These are phyloP conservation scores for Tanypteryx hageni DNA, from an alignment of 2,888 invertebrate genomes.

Conservation along the genomic window DNA sequence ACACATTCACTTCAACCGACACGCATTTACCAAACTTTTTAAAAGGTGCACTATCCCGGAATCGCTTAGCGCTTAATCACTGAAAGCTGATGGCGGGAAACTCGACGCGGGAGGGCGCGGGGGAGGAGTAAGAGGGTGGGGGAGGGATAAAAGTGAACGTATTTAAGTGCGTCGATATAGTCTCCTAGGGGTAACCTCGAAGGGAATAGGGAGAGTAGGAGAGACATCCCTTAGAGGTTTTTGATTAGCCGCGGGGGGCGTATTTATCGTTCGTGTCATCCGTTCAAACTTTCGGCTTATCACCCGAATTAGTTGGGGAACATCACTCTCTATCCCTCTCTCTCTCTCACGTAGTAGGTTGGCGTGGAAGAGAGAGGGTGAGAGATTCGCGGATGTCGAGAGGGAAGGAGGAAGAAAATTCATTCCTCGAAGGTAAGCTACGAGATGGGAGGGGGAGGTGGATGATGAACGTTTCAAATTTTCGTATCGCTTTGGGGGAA, in stretches of 20 bases:
- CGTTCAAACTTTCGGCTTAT: constrained; percentile 36
- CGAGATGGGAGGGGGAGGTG: too few species aligned
- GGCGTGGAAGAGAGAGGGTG: too few species aligned
- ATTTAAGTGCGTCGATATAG: neutral
- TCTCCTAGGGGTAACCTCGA: neutral
- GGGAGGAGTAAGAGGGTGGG: neutral
- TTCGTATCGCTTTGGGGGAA: too few species aligned
- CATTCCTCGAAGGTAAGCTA: too few species aligned
- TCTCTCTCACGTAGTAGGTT: too few species aligned
- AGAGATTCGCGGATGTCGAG: too few species aligned
- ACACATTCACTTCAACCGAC: neutral
- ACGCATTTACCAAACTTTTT: neutral
- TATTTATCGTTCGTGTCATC: constrained; percentile 35
- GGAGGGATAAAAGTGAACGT: neutral
- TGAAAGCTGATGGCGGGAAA: neutral
- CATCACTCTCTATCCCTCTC: neutral
- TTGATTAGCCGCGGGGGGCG: constrained; percentile 20
- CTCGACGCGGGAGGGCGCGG: too few species aligned
- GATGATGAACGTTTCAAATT: too few species aligned
- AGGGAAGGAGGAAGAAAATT: too few species aligned
- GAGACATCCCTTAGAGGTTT: constrained; percentile 34
- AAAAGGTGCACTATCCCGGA: constrained; percentile 2
- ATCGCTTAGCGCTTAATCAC: constrained; percentile 36
- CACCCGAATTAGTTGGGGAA: constrained; percentile 7
- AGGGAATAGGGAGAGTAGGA: neutral